Evolutionary conservation across 2,113 vertebrate genomes (phyloP).

Genomic region (Anoplopoma fimbria): DNA sequence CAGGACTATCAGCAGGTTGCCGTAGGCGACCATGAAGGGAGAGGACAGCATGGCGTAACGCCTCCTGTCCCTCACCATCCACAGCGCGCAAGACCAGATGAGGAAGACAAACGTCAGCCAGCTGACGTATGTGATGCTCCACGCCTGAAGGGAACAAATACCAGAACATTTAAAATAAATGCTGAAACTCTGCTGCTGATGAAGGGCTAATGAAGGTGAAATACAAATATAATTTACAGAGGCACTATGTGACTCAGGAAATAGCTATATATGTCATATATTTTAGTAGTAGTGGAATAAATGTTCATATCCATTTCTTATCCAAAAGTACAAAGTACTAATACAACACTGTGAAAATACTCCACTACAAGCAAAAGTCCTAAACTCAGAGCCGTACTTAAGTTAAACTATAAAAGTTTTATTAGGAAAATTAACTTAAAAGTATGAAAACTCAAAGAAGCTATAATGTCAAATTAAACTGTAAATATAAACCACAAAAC

Average conservation of each 20-base stretch:
- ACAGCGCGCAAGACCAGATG: slow-evolving; percentile 95
- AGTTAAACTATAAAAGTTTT: background rate
- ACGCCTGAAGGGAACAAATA: slow-evolving; percentile 82
- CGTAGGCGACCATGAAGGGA: slow-evolving; percentile 97
- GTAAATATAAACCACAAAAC: background rate
- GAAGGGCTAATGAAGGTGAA: background rate
- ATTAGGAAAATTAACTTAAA: no score
- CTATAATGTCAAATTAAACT: slow-evolving; percentile 5
- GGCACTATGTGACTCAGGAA: background rate
- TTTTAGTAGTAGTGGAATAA: background rate
- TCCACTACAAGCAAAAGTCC: background rate
- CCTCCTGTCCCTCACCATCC: slow-evolving; percentile 96
- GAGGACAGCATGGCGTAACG: slow-evolving; percentile 97
- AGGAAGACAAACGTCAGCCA: slow-evolving; percentile 97
- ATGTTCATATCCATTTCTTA: no score
- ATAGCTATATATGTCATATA: background rate
- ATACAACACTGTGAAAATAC: no score
- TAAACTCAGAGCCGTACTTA: background rate
- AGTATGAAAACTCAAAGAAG: no score
- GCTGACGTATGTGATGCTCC: slow-evolving; percentile 99
- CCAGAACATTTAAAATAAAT: background rate
- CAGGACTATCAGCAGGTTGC: slow-evolving; percentile 90
- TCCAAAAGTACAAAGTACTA: no score
- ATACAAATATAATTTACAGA: background rate
- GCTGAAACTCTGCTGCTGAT: background rate